Evolutionary conservation across 2,797 vertebrate genomes (phyloP).

Genomic region (Lophotriccus pileatus): DNA sequence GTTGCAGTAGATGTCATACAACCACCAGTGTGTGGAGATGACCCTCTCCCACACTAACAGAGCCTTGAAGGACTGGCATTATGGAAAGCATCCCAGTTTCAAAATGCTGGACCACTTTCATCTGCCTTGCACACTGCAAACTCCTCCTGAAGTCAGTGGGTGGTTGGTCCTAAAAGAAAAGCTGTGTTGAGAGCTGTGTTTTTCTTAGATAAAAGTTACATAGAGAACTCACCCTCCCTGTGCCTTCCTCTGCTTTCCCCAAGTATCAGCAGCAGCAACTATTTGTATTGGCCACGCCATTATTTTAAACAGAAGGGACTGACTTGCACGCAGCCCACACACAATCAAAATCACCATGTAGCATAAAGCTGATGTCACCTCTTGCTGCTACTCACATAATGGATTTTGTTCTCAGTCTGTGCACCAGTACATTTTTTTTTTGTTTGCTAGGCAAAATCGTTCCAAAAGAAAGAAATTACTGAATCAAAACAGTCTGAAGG

Average conservation of each 20-base stretch:
- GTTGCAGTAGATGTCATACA: slow-evolving; percentile 27
- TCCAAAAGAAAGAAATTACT: background rate
- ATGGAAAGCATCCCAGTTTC: slow-evolving; percentile 32
- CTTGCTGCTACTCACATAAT: background rate
- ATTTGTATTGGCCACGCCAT: slow-evolving; percentile 22
- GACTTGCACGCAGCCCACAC: background rate
- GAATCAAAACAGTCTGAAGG: background rate
- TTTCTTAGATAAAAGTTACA: slow-evolving; percentile 19
- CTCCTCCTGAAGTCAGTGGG: slow-evolving; percentile 4
- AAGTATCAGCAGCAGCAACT: background rate
- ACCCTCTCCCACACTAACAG: slow-evolving; percentile 38
- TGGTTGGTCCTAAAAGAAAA: slow-evolving; percentile 18
- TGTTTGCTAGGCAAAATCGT: background rate
- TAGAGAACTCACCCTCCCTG: background rate
- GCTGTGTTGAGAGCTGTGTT: background rate
- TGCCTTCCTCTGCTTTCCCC: background rate
- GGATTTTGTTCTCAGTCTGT: background rate
- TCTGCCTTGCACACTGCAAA: background rate
- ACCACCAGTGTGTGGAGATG: background rate
- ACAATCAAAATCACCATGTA: slow-evolving; percentile 4
- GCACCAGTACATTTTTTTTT: background rate
- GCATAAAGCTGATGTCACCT: slow-evolving; percentile 21
- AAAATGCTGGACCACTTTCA: background rate
- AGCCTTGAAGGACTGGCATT: slow-evolving; percentile 28
- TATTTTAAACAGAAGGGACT: slow-evolving; percentile 30